Conservation (phyloP, 53 echinoderm and acorn worm genomes). For the Apostichopus leukothele region DNA sequence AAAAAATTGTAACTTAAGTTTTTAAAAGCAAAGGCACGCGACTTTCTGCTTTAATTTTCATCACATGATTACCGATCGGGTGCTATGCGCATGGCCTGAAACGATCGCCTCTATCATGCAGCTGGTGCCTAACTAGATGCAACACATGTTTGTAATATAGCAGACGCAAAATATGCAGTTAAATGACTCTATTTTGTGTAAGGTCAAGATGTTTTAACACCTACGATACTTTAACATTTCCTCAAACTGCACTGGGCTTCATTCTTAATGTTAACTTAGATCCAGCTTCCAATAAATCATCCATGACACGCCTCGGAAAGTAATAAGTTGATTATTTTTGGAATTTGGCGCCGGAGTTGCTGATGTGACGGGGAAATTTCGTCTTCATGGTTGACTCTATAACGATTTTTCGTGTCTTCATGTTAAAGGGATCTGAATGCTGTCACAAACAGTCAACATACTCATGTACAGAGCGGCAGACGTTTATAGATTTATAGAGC, state of each 20-base stretch:
- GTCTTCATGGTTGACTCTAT: background rate
- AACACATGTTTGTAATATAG: too few relatives aligned
- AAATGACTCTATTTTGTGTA: too few relatives aligned
- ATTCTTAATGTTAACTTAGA: background rate
- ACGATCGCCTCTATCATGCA: too few relatives aligned
- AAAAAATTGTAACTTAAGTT: too few relatives aligned
- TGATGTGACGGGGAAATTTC: conserved; percentile 2
- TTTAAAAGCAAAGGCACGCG: too few relatives aligned
- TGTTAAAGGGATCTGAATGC: background rate
- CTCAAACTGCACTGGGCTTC: background rate
- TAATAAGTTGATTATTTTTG: conserved; percentile 22
- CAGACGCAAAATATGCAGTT: too few relatives aligned
- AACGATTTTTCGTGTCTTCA: conserved; percentile 31
- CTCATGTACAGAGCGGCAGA: background rate
- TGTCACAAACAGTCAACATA: background rate
- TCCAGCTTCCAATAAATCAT: conserved; percentile 32
- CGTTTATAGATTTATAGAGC: background rate
- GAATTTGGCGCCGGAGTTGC: conserved; percentile 21
- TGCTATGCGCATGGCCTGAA: too few relatives aligned
- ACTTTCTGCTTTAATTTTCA: too few relatives aligned
- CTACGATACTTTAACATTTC: background rate
- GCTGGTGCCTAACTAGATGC: too few relatives aligned
- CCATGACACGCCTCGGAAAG: conserved; percentile 15
- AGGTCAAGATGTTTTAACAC: too few relatives aligned
- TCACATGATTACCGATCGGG: too few relatives aligned